A percentile compares a stretch with the other conserved stretches of the same genome.
phyloP scores from a whole-genome alignment of 2,888 invertebrate genomes.

The Drosophila gaucha region DNA sequence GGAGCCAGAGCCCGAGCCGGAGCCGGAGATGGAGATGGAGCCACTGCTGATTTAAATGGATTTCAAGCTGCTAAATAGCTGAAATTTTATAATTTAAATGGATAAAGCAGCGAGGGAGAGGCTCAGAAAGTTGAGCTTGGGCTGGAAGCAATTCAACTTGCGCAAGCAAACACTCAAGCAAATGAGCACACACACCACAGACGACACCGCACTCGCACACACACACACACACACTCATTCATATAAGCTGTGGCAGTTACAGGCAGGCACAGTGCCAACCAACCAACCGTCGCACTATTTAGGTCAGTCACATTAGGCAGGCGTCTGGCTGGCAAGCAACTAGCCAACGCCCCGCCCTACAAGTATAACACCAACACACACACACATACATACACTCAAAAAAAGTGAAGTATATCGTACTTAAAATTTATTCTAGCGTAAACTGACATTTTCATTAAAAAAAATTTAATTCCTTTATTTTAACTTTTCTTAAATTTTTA shows the following conservation, averaged over 20 bases:
- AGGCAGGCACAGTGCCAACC: constrained; percentile 45
- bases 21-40: neutral
- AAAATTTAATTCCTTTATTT: too few species aligned
- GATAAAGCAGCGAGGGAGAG: constrained; percentile 31
- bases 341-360: constrained; percentile 27
- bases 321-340: constrained; percentile 58
- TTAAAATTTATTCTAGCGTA: too few species aligned
- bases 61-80: constrained; percentile 70
- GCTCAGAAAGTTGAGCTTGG: constrained; percentile 1
- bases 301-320: constrained; percentile 81
- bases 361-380: neutral
- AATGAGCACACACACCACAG: constrained; percentile 62
- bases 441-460: too few species aligned
- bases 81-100: constrained; percentile 72
- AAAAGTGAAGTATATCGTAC: neutral
- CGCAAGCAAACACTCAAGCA: constrained; percentile 63
- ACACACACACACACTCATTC: constrained; percentile 5
- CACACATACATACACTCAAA: constrained; percentile 1
- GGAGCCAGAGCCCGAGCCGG: constrained; percentile 7
- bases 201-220: constrained; percentile 13
- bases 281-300: constrained; percentile 73
- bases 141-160: constrained; percentile 54
- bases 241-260: constrained; percentile 19
- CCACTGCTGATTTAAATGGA: constrained; percentile 64
- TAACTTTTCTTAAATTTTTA: neutral